Evolutionary conservation across 2,797 vertebrate species (phyloP), one percentile per base, ranked within the genome.

Genomic region (Alauda arvensis): DNA sequence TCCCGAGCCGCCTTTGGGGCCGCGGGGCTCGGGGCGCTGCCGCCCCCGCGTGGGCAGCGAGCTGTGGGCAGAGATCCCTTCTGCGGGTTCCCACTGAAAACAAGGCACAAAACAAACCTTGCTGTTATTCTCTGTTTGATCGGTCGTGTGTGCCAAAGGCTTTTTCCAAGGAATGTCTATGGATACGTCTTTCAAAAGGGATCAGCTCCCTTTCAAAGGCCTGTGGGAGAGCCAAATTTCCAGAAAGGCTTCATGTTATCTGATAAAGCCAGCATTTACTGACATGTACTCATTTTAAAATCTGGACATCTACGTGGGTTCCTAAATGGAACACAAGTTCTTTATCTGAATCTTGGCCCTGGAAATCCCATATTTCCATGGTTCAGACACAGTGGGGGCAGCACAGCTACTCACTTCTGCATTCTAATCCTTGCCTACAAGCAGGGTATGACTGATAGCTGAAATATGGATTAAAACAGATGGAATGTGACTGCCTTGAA

Each of bases 11-110:
- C 9, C 37, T 37, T 25, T 8, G 42, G 17, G 37, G 37, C 37
- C 37, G 40, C 42, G 42, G 56, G 12, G 56, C 26, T 59, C 57
- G 56, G 55, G 56, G 56, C 53, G 52, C 52, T 55, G 52, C 52
- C 52, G 52, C 57, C 57, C 26, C 57, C 57, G 45, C 10, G 57
- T 71, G 86, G 88, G 49, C 65, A 66, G 33, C 10, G 34, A 10
- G 20, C 3, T 1, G 42, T 0, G 42, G 2, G 67, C 48, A 33
- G 48, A 1, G 34, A 40, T 12, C 49, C 25, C 29, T 52, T 18
- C 77, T 7, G 1, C 6, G 37, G 48, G 31, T 61, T 9, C 8
- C 1, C 21, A 51, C 13, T 2, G 5, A 15, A 37, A 20, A 16
- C 14, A 12, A 28, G 43, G 23, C 25, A 5, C 2, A 18, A 28